Evolutionary conservation across 2,797 vertebrate genomes (phyloP).

Genomic region (Rousettus madagascariensis): DNA sequence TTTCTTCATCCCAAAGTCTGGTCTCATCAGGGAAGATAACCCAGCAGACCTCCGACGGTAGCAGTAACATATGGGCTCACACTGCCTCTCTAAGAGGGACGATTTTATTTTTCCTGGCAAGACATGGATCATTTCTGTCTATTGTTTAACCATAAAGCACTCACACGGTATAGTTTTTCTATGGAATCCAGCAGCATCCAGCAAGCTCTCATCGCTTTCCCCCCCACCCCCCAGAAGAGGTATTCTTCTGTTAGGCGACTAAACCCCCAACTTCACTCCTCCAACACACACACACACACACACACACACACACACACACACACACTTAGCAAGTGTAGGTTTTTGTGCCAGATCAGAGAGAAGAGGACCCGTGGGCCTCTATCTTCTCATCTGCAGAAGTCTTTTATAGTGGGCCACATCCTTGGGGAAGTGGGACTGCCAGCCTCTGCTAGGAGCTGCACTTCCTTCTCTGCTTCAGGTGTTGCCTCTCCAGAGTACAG

Average conservation of each 20-base stretch:
- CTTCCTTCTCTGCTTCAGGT: neutral
- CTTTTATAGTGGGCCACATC: neutral
- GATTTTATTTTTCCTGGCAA: constrained; percentile 8
- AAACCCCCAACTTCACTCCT: accelerated
- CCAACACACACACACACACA: neutral
- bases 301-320: neutral
- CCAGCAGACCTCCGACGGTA: neutral
- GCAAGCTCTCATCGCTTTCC: neutral
- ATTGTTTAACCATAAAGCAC: neutral
- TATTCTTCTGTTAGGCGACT: neutral
- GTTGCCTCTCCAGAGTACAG: neutral
- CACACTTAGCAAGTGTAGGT: neutral
- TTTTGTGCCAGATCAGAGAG: neutral
- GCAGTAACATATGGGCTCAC: neutral
- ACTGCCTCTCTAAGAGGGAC: neutral
- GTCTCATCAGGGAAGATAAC: neutral
- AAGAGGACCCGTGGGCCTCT: neutral
- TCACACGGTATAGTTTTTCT: neutral
- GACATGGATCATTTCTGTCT: neutral
- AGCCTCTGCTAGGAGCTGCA: neutral
- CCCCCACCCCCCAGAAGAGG: neutral
- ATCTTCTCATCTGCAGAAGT: neutral
- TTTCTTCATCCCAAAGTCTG: neutral
- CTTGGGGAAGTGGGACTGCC: neutral
- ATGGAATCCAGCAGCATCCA: neutral